Conservation (phyloP, 2,113 vertebrate genomes). For the Semicossyphus pulcher region DNA sequence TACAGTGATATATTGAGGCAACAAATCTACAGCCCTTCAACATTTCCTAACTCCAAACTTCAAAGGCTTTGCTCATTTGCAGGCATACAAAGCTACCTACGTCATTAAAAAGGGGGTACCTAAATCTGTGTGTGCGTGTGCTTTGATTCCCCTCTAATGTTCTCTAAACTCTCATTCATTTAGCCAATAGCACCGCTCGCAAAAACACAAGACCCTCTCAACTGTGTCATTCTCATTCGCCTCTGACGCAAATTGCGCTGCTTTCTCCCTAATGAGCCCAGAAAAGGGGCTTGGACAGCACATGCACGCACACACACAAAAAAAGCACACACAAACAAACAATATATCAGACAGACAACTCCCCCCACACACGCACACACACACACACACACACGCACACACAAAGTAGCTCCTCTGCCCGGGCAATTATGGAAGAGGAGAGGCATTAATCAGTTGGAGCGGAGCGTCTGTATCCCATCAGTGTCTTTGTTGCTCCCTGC, state of each 20-base stretch:
- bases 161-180: slow-evolving; percentile 49
- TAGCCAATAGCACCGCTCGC: slow-evolving; percentile 35
- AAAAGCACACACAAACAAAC: slow-evolving; percentile 22
- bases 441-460: slow-evolving; percentile 70
- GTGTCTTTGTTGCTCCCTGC: slow-evolving; percentile 70
- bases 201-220: slow-evolving; percentile 53
- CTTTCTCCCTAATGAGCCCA: slow-evolving; percentile 65
- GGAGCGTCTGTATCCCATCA: slow-evolving; percentile 54
- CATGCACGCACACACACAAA: background rate
- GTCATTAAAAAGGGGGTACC: slow-evolving; percentile 1
- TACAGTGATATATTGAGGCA: background rate
- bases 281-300: slow-evolving; percentile 46
- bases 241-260: slow-evolving; percentile 56
- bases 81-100: slow-evolving; percentile 1
- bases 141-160: slow-evolving; percentile 36
- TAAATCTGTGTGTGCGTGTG: background rate
- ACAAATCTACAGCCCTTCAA: background rate
- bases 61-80: slow-evolving; percentile 22
- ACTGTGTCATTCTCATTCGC: slow-evolving; percentile 49
- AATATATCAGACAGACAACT: background rate
- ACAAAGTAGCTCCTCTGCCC: slow-evolving; percentile 59
- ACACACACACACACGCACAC: slow-evolving; percentile 1
- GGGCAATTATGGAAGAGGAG: slow-evolving; percentile 69
- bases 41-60: slow-evolving; percentile 6
- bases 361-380: background rate